These are phyloP conservation scores for Strongylocentrotus purpuratus DNA, from an alignment of 35 echinoderm and acorn worm species.

Conservation along the genomic window DNA sequence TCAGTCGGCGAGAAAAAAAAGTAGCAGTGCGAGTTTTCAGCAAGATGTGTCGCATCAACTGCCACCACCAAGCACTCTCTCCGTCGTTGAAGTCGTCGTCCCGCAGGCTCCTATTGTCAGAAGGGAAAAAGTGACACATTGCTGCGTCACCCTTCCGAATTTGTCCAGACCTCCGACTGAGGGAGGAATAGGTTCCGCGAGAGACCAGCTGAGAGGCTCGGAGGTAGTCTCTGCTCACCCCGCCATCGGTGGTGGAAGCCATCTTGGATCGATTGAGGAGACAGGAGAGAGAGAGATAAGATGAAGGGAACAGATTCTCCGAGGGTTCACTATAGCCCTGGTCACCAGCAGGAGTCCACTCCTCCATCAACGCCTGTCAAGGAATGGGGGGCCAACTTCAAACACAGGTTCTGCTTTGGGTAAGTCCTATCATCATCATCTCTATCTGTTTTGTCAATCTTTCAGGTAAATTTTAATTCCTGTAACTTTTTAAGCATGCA, in stretches of 20 bases:
- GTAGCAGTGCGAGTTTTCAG: neutral
- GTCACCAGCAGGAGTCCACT: constrained; percentile 7
- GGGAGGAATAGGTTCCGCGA: neutral
- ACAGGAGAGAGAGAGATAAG: neutral
- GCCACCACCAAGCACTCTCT: neutral
- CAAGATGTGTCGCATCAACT: constrained; percentile 24
- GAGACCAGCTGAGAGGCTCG: neutral
- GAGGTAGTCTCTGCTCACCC: neutral
- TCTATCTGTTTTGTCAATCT: neutral
- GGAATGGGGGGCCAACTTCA: constrained; percentile 41
- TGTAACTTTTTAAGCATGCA: no score
- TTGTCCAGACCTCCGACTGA: neutral
- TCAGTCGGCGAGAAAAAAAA: neutral
- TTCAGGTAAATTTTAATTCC: no score
- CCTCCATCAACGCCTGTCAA: constrained; percentile 23
- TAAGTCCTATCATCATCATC: constrained; percentile 12
- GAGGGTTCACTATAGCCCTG: constrained; percentile 27
- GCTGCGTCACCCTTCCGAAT: constrained; percentile 25
- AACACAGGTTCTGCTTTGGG: constrained; percentile 49
- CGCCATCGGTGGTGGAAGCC: neutral
- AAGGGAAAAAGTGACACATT: constrained; percentile 21
- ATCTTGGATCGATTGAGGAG: neutral
- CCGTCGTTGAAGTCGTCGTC: neutral
- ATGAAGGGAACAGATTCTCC: constrained; percentile 31
- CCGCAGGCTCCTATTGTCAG: neutral